These are phyloP conservation scores for Myopa tessellatipennis DNA, from an alignment of 2,888 invertebrate species.

Conservation along the genomic window DNA sequence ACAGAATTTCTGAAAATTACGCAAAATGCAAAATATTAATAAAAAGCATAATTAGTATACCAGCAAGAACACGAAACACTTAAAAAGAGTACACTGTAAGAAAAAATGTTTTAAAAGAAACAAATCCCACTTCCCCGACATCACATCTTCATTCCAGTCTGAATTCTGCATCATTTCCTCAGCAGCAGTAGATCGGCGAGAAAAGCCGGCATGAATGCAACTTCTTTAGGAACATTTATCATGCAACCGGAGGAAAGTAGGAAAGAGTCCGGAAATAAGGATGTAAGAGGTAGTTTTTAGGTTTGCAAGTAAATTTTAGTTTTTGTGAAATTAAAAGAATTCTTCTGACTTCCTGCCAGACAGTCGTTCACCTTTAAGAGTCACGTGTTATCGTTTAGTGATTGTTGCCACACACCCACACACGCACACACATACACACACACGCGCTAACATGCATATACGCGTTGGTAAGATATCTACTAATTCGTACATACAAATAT, in stretches of 20 bases:
- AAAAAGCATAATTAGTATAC: background rate
- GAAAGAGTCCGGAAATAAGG: background rate
- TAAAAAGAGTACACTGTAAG: background rate
- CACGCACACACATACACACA: background rate
- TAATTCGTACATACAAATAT: too few species aligned
- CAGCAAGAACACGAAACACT: background rate
- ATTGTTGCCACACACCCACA: slow-evolving; percentile 40
- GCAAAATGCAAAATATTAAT: background rate
- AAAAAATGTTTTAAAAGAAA: background rate
- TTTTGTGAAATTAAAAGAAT: slow-evolving; percentile 11
- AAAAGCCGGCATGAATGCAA: too few species aligned
- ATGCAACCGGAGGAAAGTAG: background rate
- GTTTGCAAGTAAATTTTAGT: background rate
- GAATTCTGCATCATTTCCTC: too few species aligned
- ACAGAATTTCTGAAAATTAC: background rate
- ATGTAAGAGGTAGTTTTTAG: slow-evolving; percentile 1
- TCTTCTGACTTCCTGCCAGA: slow-evolving; percentile 41
- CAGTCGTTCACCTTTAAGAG: slow-evolving; percentile 65
- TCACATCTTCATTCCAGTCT: slow-evolving; percentile 5
- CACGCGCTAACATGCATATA: too few species aligned
- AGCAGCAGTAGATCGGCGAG: too few species aligned
- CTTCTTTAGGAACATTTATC: background rate
- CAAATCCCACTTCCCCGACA: background rate
- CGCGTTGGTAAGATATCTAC: too few species aligned
- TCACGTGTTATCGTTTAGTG: slow-evolving; percentile 64